Evolutionary conservation across 2,113 vertebrate genomes (phyloP).

Genomic region (Nerophis lumbriciformis): DNA sequence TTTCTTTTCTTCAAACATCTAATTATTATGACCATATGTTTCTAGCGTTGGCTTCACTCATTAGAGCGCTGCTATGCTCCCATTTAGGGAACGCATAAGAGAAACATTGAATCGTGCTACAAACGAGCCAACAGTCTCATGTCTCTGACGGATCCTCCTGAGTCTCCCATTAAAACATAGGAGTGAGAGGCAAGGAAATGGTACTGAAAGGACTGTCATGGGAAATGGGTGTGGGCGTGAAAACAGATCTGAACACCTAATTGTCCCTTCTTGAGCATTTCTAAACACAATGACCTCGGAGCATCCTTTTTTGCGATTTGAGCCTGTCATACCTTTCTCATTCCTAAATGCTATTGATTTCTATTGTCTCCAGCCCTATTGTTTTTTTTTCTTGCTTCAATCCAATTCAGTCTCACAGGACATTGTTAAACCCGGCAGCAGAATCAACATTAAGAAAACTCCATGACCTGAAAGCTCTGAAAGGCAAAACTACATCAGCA

Average conservation of each 20-base stretch:
- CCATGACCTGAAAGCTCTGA: slow-evolving; percentile 8
- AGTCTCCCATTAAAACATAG: slow-evolving; percentile 50
- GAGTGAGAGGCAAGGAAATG: slow-evolving; percentile 16
- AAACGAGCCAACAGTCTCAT: slow-evolving; percentile 20
- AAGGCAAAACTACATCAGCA: slow-evolving; percentile 1
- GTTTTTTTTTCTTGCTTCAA: slow-evolving; percentile 26
- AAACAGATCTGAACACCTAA: slow-evolving; percentile 53
- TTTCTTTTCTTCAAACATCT: slow-evolving; percentile 42
- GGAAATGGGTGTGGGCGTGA: slow-evolving; percentile 44
- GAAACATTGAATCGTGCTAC: slow-evolving; percentile 21
- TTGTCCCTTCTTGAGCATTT: slow-evolving; percentile 54
- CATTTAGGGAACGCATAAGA: slow-evolving; percentile 38
- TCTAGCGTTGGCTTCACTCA: slow-evolving; percentile 50
- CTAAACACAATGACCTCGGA: slow-evolving; percentile 44
- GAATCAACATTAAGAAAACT: slow-evolving; percentile 27
- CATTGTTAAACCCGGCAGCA: slow-evolving; percentile 27
- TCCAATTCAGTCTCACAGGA: slow-evolving; percentile 30
- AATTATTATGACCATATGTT: slow-evolving; percentile 64
- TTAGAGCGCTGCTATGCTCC: slow-evolving; percentile 36
- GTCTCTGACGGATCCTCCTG: slow-evolving; percentile 25
- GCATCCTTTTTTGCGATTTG: slow-evolving; percentile 31
- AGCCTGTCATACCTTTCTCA: slow-evolving; percentile 44
- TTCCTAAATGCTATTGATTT: slow-evolving; percentile 48
- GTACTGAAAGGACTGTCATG: slow-evolving; percentile 48
- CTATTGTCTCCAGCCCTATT: slow-evolving; percentile 28